Evolutionary conservation across 2,113 vertebrate species (phyloP).

Genomic region (Jacana jacana): DNA sequence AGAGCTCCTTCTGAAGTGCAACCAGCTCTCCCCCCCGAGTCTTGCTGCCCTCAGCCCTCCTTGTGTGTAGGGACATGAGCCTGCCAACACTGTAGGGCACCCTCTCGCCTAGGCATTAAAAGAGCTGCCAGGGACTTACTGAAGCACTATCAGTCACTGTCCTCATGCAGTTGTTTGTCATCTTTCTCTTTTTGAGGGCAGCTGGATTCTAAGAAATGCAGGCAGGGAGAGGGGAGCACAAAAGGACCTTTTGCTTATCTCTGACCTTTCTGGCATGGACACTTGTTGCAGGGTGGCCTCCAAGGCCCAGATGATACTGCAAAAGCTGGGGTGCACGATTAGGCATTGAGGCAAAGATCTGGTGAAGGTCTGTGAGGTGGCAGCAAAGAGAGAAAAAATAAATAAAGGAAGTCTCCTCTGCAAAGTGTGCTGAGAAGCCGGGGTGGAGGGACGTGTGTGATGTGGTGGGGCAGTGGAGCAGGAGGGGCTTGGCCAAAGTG

Average conservation of each 20-base stretch:
- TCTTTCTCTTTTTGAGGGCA: background rate
- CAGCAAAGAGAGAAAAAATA: background rate
- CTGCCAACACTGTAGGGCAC: background rate
- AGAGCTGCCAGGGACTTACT: background rate
- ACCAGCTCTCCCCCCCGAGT: background rate
- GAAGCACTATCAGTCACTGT: background rate
- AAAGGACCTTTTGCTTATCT: slow-evolving; percentile 54
- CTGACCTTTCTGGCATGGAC: background rate
- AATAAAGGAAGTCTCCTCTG: background rate
- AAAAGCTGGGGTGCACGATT: slow-evolving; percentile 36
- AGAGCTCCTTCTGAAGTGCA: background rate
- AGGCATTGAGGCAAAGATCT: background rate
- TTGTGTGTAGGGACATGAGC: background rate
- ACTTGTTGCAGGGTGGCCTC: background rate
- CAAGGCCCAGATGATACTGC: background rate
- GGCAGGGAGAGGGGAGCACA: background rate
- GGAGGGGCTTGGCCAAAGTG: background rate
- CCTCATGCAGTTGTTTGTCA: background rate
- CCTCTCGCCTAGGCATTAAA: background rate
- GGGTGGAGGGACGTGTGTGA: background rate
- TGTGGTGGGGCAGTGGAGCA: background rate
- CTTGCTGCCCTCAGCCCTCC: background rate
- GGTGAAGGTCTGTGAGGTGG: background rate
- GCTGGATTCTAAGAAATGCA: slow-evolving; percentile 37
- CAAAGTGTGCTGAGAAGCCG: background rate